Evolutionary conservation across 2,888 invertebrate genomes (phyloP).

Genomic region (Lithophane ornitopus): DNA sequence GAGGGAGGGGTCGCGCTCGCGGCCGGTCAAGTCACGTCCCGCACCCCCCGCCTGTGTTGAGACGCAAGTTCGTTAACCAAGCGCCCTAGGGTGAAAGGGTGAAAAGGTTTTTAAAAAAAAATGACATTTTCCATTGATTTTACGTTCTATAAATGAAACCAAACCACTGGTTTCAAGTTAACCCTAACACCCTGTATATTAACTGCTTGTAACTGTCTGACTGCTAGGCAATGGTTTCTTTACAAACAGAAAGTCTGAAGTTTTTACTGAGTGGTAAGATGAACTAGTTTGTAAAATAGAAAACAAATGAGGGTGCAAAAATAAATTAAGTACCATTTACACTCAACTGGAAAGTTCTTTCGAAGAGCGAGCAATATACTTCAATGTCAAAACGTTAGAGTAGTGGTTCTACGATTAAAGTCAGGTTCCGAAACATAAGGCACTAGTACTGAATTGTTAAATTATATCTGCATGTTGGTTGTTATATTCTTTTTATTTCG

Average conservation of each 20-base stretch:
- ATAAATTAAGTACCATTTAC: conserved; percentile 47
- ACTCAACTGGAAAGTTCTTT: conserved; percentile 31
- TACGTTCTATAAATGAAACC: no score
- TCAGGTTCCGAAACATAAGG: conserved; percentile 5
- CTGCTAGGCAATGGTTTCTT: no score
- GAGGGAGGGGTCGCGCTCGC: no score
- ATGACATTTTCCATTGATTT: no score
- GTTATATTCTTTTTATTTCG: neutral
- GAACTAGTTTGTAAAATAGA: conserved; percentile 1
- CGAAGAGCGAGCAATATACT: conserved; percentile 41
- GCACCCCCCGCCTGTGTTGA: no score
- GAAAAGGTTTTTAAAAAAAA: no score
- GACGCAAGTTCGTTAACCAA: no score
- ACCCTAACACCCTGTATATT: no score
- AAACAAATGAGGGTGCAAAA: conserved; percentile 18
- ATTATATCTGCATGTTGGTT: neutral
- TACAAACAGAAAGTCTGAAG: neutral
- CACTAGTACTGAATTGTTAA: neutral
- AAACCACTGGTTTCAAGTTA: no score
- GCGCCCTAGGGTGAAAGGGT: no score
- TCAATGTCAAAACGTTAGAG: conserved; percentile 47
- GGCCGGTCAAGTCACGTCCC: no score
- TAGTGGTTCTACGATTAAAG: conserved; percentile 35
- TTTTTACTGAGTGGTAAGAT: neutral
- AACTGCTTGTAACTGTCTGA: neutral